phyloP scores from a whole-genome alignment of 2,113 vertebrate species.

The Mesocricetus auratus region DNA sequence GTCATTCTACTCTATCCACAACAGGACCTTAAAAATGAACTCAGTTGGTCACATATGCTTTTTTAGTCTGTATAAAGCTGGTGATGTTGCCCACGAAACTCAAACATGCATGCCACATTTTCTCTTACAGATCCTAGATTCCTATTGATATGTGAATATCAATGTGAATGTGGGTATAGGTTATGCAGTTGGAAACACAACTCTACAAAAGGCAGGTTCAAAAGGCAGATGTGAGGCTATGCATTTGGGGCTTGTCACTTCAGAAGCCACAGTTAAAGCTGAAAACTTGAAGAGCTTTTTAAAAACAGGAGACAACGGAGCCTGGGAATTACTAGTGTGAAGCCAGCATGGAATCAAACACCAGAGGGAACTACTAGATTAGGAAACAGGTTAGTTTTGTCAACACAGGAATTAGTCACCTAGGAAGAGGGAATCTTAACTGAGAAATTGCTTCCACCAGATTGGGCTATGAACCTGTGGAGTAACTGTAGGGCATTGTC shows the following conservation, averaged over 20 bases:
- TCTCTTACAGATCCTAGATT: not conserved
- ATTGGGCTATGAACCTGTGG: not conserved
- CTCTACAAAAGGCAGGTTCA: not conserved
- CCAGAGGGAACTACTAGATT: not conserved
- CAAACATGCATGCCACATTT: not conserved
- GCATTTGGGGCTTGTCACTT: not conserved
- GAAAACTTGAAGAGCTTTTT: not conserved
- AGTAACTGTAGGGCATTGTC: not conserved
- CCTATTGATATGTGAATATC: not conserved
- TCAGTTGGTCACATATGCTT: not conserved
- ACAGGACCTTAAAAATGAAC: not conserved
- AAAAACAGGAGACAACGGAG: not conserved
- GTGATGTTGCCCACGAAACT: not conserved
- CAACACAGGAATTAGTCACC: not conserved
- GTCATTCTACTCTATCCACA: slow-evolving; percentile 8
- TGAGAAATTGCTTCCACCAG: not conserved
- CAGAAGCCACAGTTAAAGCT: not conserved
- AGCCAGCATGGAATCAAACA: not conserved
- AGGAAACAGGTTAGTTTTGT: not conserved
- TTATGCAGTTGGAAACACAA: not conserved
- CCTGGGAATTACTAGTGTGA: not conserved
- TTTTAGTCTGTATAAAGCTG: not conserved
- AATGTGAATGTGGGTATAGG: too few species aligned
- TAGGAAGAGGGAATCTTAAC: not conserved
- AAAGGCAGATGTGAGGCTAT: not conserved